Base-by-base conservation (phyloP, 2,113 vertebrate genomes). In the Mormyrus iriodes region DNA sequence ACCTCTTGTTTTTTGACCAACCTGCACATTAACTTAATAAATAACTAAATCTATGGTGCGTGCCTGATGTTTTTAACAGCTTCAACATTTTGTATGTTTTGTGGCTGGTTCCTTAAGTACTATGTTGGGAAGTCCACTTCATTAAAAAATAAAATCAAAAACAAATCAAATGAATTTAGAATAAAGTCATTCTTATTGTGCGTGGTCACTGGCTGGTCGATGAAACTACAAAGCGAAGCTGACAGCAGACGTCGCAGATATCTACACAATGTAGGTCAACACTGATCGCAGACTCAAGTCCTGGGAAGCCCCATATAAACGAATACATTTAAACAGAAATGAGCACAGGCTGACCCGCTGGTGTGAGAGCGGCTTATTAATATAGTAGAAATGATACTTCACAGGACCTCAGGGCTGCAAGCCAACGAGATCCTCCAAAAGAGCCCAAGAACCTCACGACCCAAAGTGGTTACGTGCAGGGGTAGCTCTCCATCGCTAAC, bases 401-500 rank as follows among this genome's bases (percentile, higher is more conserved):
- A 7, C 4, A 2, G 48, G 13, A 35, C 55, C 24, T 19, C 39
- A 58, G 13, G 1, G 21, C 88, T 44, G 51, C 49, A 46, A 79
- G 31, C 15, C 27, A 31, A 52, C 8, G 17, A 58, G 73, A 53
- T 27, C 31, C 15, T 52, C 52, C 31, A 44, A 39, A 82, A 9
- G 3, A 49, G 21, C n/a, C 31, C 17, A 27, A 2, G 53, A 94
- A 93, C 1, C 1, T 44, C 91, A 92, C 88, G 90, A 92, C 3
- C 88, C 88, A 89, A 92, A 91, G 84, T 88, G 61, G 89, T 76
- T 69, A 91, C 90, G 94, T 94, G 91, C 91, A 93, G 79, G 93
- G 94, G 21, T 9, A 35, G 24, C 46, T 86, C n/a, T 31, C 58
- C 46, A 87, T 93, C 92, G 88, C 89, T 92, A 86, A 93, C 92